Evolutionary conservation across 2,797 vertebrate species (phyloP), one percentile per base, ranked within the genome.

Genomic region (Gymnopithys bicolor): DNA sequence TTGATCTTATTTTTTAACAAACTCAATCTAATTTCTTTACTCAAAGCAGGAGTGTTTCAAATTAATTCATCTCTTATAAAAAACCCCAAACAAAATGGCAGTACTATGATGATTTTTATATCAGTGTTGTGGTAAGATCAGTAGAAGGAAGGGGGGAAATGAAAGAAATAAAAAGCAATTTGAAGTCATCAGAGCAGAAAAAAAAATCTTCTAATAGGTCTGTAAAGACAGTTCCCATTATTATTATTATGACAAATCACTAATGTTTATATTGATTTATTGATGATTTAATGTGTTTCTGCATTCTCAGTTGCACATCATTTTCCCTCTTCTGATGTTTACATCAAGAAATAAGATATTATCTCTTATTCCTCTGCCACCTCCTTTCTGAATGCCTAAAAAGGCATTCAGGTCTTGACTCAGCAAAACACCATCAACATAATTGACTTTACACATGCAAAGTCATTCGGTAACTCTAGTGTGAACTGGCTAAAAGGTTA

Each of bases 61-160:
- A 27, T n/a, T 39, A 35, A 13, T 41, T 83, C 60, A 4, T 28
- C 14, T 76, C 64, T 49, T 43, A 67, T 77, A 9, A 8, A 59
- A 70, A 93, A 75, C 18, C 16, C 17, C 41, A n/a, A 0, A 0
- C 23, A 32, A 19, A 48, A 27, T 0, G 0, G 3, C 16, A 58
- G 11, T 21, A 37, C 17, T 52, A 5, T 24, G 24, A 60, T 67
- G 35, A 52, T 80, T 74, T 52, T 46, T 4, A 13, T 39, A 35
- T 28, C 17, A 33, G 3, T 0, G 0, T 78, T 67, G 43, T 30
- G 19, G 41, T 59, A 67, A 10, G 19, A 87, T 64, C 12, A 32
- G 17, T 69, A 55, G 48, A 37, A 70, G 4, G 14, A 77, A 49
- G 5, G 2, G 3, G 19, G 3, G 5, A 46, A 83, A 83, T 16